Evolutionary conservation across 2,797 vertebrate genomes (phyloP), one percentile per base, ranked within the genome.

Genomic region (Florisuga fusca): DNA sequence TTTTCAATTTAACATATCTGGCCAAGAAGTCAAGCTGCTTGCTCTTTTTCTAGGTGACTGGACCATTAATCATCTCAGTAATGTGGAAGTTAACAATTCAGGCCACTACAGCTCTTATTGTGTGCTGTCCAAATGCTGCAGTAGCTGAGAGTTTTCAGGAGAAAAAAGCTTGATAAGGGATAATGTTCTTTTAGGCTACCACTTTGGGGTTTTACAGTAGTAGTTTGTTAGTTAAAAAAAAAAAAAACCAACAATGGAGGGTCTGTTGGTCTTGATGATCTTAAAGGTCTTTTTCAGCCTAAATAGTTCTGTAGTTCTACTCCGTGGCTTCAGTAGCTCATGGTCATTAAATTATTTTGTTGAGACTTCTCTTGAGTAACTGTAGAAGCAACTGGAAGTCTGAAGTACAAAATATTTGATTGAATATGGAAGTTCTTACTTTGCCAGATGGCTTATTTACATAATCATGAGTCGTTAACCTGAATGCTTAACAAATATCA

Each of bases 401-500:
- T 41, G 17, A 29, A 22, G 58, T 48, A 12, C 6, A 15, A n/a
- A 55, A 34, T 33, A 29, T 33, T 54, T 46, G 20, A 16, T 71
- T 34, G 22, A 15, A n/a, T 64, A 25, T 55, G 36, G 9, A 67
- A 31, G 76, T 33, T 67, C 10, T 67, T 38, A 1, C 10, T 69
- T 63, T 5, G 23, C 34, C 41, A 26, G 13, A 15, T 55, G 16
- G 4, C 15, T 61, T 73, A 4, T 14, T 19, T 33, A 4, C 21
- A 3, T 38, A 19, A 51, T 10, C 13, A 34, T 16, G 54, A 4
- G 15, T 33, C 41, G 15, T 71, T 59, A 36, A 15, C 31, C 57
- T 8, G 15, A 15, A 3, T 12, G 20, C 8, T 0, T 31, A 9
- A 4, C 19, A 17, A 26, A 10, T 41, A 6, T 27, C 14, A 4